Evolutionary conservation across 2,888 invertebrate species (phyloP), one percentile per base, ranked within the genome.

Genomic region (Morpho helenor): DNA sequence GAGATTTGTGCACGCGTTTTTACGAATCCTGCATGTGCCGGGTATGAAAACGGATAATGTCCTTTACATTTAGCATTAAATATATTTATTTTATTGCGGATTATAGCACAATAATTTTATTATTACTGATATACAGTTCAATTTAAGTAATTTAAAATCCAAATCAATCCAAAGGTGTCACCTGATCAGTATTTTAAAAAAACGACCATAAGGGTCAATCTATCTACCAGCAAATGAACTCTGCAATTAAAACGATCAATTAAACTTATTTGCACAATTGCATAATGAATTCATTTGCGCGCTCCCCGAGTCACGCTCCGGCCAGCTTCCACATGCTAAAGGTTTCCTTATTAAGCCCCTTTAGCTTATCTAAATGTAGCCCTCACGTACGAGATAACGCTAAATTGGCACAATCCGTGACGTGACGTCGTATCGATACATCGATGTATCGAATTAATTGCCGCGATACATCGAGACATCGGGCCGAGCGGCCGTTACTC

Each of bases 291-390:
- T 61, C 56, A 62, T 62, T 59, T 7, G 48, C 54, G 46, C 52
- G 55, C 53, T 56, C 58, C 46, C 44, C 50, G 56, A 61, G 61
- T 63, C 58, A 61, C 61, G 60, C 56, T 56, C 52, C 23, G 16
- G 22, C 40, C 46, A 8, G 31, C 16, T 9, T 23, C 42, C 49
- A n/a, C 43, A 31, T 3, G 41, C 39, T 42, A 23, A 43, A 48
- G 47, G 50, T 43, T 64, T 60, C 61, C 54, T 56, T 56, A 54
- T 54, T 54, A 54, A 22, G 41, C 45, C 40, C 52, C 56, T 49
- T 60, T 51, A 55, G 55, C 63, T 67, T 73, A 75, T 75, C 76
- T 76, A 72, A 76, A 80, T 75, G 78, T 78, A 76, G 70, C 70
- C 71, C 73, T 77, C 78, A 77, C 79, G 77, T 71, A 59, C 64